Evolutionary conservation across 2,797 vertebrate genomes (phyloP), one percentile per base, ranked within the genome.

Genomic region (Micromesistius poutassou): DNA sequence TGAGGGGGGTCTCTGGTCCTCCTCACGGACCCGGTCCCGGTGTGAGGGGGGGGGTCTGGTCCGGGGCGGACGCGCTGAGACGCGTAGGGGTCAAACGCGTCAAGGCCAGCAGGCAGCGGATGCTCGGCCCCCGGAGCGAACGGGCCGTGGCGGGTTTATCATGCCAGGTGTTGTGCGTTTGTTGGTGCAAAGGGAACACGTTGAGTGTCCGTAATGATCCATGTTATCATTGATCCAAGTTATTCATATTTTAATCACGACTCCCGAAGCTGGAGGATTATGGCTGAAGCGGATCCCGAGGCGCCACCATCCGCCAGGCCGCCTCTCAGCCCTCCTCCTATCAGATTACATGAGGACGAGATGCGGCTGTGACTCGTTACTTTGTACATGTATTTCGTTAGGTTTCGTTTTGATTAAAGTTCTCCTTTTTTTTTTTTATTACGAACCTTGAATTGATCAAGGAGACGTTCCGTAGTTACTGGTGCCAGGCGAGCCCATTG

Each of bases 401-500:
- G 16, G 16, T 50, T 50, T 70, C 30, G 70, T 71, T 71, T 71
- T 71, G 68, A 35, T 36, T 36, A 35, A 36, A 9, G 2, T 46
- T n/a, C 71, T 73, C 2, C 30, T 79, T 7, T 30, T 25, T n/a
- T n/a, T n/a, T n/a, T n/a, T n/a, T n/a, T n/a, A n/a, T n/a, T 33
- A 70, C 25, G 55, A 12, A 30, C 72, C 35, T 22, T 4, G 71
- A 30, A 88, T 91, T 90, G 87, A 90, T 81, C 85, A 30, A 25
- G 62, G 76, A 55, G 78, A 76, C 79, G 80, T 84, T 75, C 83
- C 89, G 87, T 90, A 89, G 85, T 22, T 30, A 16, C 22, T 19
- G n/a, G 0, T 71, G 16, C 30, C 16, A 5, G 74, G 76, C 5
- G 13, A 33, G 0, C 3, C 82, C 80, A 92, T 93, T 93, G 91